Evolutionary conservation across 2,888 invertebrate species (phyloP).

Genomic region (Dynastes tityus): DNA sequence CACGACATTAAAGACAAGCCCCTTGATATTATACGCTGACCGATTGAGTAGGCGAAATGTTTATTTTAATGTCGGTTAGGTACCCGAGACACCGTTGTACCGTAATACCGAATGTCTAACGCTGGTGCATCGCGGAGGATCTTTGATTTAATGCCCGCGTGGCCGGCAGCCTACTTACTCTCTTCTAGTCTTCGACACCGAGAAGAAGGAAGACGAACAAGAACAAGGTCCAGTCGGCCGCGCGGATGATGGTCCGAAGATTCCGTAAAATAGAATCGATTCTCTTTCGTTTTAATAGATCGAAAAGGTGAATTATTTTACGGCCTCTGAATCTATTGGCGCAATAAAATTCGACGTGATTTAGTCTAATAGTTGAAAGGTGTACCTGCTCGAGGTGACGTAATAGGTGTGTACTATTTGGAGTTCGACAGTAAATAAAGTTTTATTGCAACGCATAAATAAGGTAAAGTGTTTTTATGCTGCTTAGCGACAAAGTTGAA

Average conservation of each 20-base stretch:
- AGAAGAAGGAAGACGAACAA: conserved; percentile 20
- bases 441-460: conserved; percentile 29
- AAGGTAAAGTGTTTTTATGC: conserved; percentile 16
- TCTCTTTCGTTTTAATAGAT: not conserved
- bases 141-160: conserved; percentile 33
- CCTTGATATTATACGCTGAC: conserved; percentile 53
- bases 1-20: conserved; percentile 56
- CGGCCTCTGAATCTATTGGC: conserved; percentile 8
- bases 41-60: conserved; percentile 57
- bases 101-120: not conserved
- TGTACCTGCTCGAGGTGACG: conserved; percentile 20
- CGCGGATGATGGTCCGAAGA: not conserved
- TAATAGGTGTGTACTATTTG: conserved; percentile 15
- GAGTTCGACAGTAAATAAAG: conserved; percentile 19
- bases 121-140: conserved; percentile 16
- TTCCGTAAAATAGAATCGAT: not conserved
- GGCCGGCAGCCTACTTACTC: conserved; percentile 14
- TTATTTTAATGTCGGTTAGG: conserved; percentile 54
- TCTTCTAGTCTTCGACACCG: not conserved
- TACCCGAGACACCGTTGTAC: conserved; percentile 41
- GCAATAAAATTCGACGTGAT: conserved; percentile 37
- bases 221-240: not conserved
- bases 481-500: not conserved
- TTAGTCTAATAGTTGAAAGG: conserved; percentile 30
- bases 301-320: conserved; percentile 33